These are phyloP conservation scores for Sphyrna mokarran DNA, from an alignment of 2,113 vertebrate genomes.

Conservation along the genomic window DNA sequence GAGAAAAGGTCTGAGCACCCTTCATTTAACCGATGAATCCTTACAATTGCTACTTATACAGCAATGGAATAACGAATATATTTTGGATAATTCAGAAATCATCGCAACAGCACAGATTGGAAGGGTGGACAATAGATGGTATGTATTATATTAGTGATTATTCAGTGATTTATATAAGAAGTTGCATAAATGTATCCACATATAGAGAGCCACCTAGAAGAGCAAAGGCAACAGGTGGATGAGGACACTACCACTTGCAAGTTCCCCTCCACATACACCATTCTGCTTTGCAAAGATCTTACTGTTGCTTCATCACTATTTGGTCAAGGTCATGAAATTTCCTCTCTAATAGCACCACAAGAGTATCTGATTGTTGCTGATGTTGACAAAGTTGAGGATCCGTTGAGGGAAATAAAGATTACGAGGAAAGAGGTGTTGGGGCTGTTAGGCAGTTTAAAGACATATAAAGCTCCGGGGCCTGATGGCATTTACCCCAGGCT, in stretches of 20 bases:
- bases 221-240: neutral
- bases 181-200: neutral
- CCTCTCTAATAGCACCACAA: neutral
- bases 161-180: neutral
- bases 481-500: too few relatives aligned
- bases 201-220: too few relatives aligned
- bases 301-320: too few relatives aligned
- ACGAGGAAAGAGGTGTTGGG: too few relatives aligned
- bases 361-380: too few relatives aligned
- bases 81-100: conserved; percentile 7
- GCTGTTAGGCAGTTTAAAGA: too few relatives aligned
- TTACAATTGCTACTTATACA: neutral
- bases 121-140: neutral
- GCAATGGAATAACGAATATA: neutral
- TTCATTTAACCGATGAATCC: neutral
- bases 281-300: neutral
- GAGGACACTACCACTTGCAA: neutral
- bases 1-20: neutral
- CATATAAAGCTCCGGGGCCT: too few relatives aligned
- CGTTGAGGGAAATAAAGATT: too few relatives aligned
- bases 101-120: neutral
- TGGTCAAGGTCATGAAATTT: neutral
- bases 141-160: neutral
- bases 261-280: too few relatives aligned
- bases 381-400: too few relatives aligned